Percentiles rank a stretch among this genome's conserved stretches.
phyloP scores from a whole-genome alignment of 2,113 vertebrate species.

The Piaya cayana region DNA sequence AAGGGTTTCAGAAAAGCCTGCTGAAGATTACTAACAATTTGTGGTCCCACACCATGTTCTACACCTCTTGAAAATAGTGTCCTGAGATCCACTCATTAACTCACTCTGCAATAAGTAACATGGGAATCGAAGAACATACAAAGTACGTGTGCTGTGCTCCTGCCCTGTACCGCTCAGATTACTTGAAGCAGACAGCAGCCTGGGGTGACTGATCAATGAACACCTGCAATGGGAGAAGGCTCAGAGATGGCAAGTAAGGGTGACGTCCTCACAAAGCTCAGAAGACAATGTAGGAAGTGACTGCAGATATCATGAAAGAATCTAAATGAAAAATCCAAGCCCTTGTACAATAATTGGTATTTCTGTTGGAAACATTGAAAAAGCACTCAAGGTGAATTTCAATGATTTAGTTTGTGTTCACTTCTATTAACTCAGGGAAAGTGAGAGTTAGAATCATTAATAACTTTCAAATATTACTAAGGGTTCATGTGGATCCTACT shows the following conservation, averaged over 20 bases:
- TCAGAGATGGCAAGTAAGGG: neutral
- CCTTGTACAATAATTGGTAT: neutral
- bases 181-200: neutral
- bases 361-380: neutral
- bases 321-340: neutral
- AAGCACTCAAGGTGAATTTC: neutral
- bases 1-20: neutral
- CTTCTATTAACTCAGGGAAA: neutral
- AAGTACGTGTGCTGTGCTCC: rapidly evolving
- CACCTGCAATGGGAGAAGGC: neutral
- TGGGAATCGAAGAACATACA: neutral
- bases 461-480: neutral
- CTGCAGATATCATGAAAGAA: neutral
- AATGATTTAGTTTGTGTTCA: neutral
- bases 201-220: neutral
- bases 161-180: neutral
- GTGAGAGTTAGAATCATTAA: neutral
- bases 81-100: neutral
- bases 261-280: neutral
- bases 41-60: neutral
- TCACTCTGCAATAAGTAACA: rapidly evolving
- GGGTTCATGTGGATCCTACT: neutral
- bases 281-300: neutral
- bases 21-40: neutral
- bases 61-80: neutral